A percentile compares a stretch with the other conserved stretches of the same genome.
These are phyloP conservation scores for Mixornis gularis DNA, from an alignment of 2,113 vertebrate species.

Conservation along the genomic window DNA sequence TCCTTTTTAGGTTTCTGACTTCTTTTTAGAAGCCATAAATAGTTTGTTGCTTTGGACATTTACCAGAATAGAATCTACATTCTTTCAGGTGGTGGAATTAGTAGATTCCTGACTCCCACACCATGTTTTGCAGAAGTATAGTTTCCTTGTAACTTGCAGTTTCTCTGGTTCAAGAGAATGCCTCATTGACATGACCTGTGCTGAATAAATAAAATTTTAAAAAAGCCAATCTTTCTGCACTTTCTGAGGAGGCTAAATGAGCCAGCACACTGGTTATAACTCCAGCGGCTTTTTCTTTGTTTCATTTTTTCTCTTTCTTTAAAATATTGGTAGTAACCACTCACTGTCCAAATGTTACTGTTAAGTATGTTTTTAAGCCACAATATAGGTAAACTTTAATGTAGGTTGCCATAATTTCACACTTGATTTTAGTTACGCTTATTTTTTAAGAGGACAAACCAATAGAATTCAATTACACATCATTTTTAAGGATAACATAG, in stretches of 20 bases:
- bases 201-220: not conserved
- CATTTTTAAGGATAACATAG: accelerated
- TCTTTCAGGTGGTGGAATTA: not conserved
- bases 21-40: not conserved
- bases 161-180: not conserved
- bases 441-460: not conserved
- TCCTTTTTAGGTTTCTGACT: not conserved
- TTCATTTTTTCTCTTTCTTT: not conserved
- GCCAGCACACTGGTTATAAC: not conserved
- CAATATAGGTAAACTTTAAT: not conserved
- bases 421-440: not conserved
- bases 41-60: not conserved
- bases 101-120: not conserved
- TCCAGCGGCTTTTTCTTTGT: not conserved
- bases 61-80: not conserved
- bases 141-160: not conserved
- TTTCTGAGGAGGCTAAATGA: not conserved
- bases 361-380: not conserved
- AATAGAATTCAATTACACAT: not conserved
- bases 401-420: not conserved
- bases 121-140: not conserved
- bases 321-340: not conserved
- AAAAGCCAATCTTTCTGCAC: not conserved
- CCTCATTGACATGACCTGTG: not conserved
- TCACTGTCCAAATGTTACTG: not conserved